Conservation (phyloP, 2,113 vertebrate genomes). For the Dasyprocta punctata region DNA sequence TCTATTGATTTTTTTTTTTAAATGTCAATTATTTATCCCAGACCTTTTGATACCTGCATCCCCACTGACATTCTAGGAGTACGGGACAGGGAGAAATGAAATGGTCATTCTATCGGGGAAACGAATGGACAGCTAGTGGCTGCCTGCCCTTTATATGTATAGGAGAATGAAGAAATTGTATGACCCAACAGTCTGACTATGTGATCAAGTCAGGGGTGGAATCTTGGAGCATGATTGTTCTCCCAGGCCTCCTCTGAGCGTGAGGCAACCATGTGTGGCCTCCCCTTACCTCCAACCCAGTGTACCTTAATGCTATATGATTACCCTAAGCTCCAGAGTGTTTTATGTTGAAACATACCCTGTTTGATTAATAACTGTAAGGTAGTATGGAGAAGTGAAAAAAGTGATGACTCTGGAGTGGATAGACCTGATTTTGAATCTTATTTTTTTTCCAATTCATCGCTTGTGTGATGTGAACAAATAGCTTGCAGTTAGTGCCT, state of each 20-base stretch:
- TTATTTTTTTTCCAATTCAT: background rate
- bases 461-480: background rate
- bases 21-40: background rate
- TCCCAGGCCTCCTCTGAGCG: background rate
- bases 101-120: accelerated
- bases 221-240: background rate
- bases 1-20: background rate
- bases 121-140: background rate
- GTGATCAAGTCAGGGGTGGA: background rate
- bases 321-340: background rate
- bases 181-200: too few species aligned
- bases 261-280: background rate
- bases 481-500: background rate
- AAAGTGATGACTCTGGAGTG: background rate
- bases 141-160: accelerated
- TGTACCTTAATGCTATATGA: background rate
- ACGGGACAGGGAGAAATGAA: background rate
- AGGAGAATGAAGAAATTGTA: background rate
- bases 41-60: background rate
- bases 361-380: background rate
- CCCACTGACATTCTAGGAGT: background rate
- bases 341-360: background rate
- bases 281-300: accelerated
- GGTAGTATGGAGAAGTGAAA: background rate
- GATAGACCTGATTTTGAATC: background rate